phyloP scores from a whole-genome alignment of 2,113 vertebrate genomes.

The Puffinus mauretanicus region DNA sequence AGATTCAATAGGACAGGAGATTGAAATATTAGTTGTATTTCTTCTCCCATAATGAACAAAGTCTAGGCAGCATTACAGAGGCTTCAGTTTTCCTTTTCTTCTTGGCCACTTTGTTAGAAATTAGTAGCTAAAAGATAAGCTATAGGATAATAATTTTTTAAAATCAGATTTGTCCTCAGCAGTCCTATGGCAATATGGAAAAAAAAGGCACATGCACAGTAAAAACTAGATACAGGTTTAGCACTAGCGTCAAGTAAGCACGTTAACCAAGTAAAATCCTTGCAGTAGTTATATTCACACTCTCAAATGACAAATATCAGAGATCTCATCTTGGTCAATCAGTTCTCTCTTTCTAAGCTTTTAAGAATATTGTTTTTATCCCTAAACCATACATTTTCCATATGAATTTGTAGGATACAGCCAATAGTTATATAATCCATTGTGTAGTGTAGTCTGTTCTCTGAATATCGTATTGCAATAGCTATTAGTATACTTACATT shows the following conservation, averaged over 20 bases:
- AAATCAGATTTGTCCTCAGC: background rate
- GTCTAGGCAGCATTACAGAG: background rate
- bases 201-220: background rate
- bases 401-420: background rate
- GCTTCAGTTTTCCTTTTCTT: background rate
- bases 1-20: background rate
- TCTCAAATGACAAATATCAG: background rate
- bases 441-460: background rate
- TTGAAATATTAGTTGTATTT: background rate
- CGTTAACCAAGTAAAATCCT: background rate
- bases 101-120: background rate
- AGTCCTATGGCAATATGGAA: background rate
- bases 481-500: background rate
- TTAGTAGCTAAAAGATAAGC: background rate
- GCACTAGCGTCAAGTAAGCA: background rate
- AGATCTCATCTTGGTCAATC: background rate
- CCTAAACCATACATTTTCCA: background rate
- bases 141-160: background rate
- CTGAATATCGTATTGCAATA: background rate
- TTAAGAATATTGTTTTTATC: background rate
- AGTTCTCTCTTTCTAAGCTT: background rate
- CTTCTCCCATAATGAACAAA: background rate
- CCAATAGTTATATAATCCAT: background rate
- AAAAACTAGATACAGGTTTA: background rate
- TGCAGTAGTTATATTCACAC: background rate